Evolutionary conservation across 2,888 invertebrate genomes (phyloP).

Genomic region (Agrilus biguttatus): DNA sequence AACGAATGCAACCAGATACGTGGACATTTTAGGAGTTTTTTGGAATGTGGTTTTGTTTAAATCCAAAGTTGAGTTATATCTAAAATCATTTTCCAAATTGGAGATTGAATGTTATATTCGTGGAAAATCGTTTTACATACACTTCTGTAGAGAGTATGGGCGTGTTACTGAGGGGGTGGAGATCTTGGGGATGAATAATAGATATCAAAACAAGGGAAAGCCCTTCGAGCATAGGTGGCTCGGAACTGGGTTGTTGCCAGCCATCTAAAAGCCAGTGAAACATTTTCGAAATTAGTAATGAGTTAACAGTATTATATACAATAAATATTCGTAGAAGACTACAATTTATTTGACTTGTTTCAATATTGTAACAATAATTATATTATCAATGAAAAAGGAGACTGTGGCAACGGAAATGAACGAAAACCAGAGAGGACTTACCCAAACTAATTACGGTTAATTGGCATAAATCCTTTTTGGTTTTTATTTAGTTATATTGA

Average conservation of each 20-base stretch:
- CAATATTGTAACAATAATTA: too few relatives aligned
- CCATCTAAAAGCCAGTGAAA: conserved; percentile 13
- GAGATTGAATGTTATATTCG: conserved; percentile 9
- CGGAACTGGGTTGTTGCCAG: conserved; percentile 55
- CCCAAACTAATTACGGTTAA: too few relatives aligned
- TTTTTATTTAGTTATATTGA: too few relatives aligned
- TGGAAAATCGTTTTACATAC: conserved; percentile 22
- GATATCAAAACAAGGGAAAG: conserved; percentile 66
- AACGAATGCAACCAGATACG: conserved; percentile 74
- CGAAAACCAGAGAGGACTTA: too few relatives aligned
- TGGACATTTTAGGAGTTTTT: conserved; percentile 54
- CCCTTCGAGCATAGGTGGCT: conserved; percentile 49
- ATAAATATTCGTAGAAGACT: too few relatives aligned
- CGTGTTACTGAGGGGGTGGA: conserved; percentile 15
- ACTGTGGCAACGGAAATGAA: too few relatives aligned
- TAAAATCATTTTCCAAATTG: too few relatives aligned
- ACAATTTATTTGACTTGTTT: too few relatives aligned
- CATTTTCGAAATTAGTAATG: too few relatives aligned
- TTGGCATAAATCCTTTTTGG: too few relatives aligned
- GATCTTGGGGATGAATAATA: conserved; percentile 22
- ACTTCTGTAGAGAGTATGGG: conserved; percentile 14
- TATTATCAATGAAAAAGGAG: too few relatives aligned
- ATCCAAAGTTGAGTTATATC: conserved; percentile 8
- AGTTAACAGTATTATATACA: too few relatives aligned
- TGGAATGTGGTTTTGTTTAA: conserved; percentile 27